Conservation (phyloP, 2,888 invertebrate genomes). For the Limnephilus lunatus region DNA sequence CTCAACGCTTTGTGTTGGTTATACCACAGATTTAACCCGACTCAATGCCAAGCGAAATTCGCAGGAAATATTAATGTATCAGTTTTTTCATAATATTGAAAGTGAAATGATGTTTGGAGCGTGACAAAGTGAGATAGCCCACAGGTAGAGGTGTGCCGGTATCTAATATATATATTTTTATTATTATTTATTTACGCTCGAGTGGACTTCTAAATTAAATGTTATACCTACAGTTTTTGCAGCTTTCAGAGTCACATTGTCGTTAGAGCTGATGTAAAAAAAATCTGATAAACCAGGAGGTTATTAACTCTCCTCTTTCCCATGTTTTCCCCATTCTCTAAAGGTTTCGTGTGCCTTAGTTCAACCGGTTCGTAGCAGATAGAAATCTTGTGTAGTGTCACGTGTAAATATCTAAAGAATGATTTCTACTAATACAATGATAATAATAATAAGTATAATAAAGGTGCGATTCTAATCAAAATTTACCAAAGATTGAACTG, state of each 20-base stretch:
- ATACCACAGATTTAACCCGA: not conserved
- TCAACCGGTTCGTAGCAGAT: no score
- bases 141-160: not conserved
- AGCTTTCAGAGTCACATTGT: not conserved
- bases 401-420: no score
- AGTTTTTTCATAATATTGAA: not conserved
- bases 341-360: no score
- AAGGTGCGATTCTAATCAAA: not conserved
- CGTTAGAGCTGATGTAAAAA: no score
- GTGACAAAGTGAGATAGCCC: not conserved
- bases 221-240: no score
- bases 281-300: no score
- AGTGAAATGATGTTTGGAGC: not conserved
- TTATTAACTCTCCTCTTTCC: no score
- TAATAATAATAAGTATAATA: not conserved
- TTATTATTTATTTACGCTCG: not conserved
- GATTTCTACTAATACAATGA: no score
- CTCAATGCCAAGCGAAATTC: not conserved
- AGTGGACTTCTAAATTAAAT: not conserved
- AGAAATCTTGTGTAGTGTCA: no score
- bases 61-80: not conserved
- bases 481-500: not conserved
- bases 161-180: not conserved
- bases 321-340: no score
- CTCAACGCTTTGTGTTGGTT: not conserved